phyloP scores from a whole-genome alignment of 2,797 vertebrate species.

The Ibycter americanus region DNA sequence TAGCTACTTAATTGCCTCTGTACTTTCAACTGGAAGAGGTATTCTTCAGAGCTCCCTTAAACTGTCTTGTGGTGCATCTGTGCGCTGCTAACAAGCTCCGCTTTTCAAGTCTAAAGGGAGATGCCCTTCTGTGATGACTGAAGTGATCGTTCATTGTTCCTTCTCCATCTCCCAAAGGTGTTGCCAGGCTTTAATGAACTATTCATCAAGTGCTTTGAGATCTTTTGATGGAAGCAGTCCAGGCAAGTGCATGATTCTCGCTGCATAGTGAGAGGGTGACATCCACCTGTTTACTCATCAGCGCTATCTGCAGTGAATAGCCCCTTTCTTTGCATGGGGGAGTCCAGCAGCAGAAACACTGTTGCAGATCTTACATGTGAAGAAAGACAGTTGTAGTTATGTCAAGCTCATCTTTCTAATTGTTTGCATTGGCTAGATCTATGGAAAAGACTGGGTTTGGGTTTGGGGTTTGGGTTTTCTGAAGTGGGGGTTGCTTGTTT shows the following conservation, averaged over 20 bases:
- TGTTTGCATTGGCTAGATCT: not conserved
- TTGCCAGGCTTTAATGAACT: slow-evolving; percentile 39
- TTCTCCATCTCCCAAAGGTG: slow-evolving; percentile 40
- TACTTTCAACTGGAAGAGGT: slow-evolving; percentile 3
- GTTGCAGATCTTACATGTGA: not conserved
- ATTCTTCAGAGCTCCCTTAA: slow-evolving; percentile 22
- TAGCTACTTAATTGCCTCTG: slow-evolving; percentile 1
- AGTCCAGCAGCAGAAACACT: not conserved
- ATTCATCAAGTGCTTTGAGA: slow-evolving; percentile 55
- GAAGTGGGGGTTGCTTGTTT: not conserved
- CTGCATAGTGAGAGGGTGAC: not conserved
- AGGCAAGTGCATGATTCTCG: not conserved
- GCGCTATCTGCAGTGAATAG: not conserved
- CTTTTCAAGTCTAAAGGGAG: slow-evolving; percentile 31
- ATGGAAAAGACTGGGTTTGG: not conserved
- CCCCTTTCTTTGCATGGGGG: not conserved
- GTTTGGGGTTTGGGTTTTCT: not conserved
- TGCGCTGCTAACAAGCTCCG: slow-evolving; percentile 39
- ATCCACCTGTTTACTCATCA: not conserved
- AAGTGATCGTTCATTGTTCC: slow-evolving; percentile 49
- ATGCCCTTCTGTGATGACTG: slow-evolving; percentile 58
- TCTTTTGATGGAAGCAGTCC: slow-evolving; percentile 29
- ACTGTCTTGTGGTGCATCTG: slow-evolving; percentile 15
- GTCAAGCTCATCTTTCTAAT: not conserved
- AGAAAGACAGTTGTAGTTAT: not conserved